Conservation (phyloP, 1,140 invertebrate genomes). For the Pararge aegeria region DNA sequence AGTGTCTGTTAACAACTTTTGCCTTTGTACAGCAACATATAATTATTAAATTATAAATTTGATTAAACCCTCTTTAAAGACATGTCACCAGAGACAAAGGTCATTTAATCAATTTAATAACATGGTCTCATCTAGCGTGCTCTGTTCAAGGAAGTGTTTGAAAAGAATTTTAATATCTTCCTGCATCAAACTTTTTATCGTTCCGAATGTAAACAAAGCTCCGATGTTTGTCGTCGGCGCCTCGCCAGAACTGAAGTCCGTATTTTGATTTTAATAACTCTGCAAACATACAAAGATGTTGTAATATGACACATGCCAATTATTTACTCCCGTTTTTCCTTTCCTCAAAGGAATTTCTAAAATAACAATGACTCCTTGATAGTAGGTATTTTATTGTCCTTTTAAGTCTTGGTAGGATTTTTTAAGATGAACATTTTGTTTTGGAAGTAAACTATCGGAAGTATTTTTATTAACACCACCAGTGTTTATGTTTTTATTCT, state of each 20-base stretch:
- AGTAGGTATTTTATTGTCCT: background rate
- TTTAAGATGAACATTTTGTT: too few relatives aligned
- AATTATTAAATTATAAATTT: background rate
- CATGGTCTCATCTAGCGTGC: background rate
- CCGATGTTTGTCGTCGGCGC: slow-evolving; percentile 32
- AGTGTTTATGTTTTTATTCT: too few relatives aligned
- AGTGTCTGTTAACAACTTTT: too few relatives aligned
- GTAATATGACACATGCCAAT: slow-evolving; percentile 38
- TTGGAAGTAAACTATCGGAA: too few relatives aligned
- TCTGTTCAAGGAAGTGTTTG: slow-evolving; percentile 28
- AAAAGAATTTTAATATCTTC: slow-evolving; percentile 52
- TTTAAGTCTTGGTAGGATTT: too few relatives aligned
- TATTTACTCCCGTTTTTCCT: slow-evolving; percentile 25
- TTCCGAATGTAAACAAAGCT: slow-evolving; percentile 32
- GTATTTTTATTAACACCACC: too few relatives aligned
- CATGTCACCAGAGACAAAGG: background rate
- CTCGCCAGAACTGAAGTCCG: slow-evolving; percentile 27
- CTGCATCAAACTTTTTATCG: slow-evolving; percentile 35
- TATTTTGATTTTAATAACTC: slow-evolving; percentile 58
- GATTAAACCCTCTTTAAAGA: background rate
- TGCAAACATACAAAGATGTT: slow-evolving; percentile 49
- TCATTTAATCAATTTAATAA: slow-evolving; percentile 3
- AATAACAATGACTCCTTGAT: background rate
- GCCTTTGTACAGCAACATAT: too few relatives aligned
- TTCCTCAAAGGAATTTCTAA: background rate